phyloP scores from a whole-genome alignment of 2,797 vertebrate species.

The Lagocephalus sceleratus region DNA sequence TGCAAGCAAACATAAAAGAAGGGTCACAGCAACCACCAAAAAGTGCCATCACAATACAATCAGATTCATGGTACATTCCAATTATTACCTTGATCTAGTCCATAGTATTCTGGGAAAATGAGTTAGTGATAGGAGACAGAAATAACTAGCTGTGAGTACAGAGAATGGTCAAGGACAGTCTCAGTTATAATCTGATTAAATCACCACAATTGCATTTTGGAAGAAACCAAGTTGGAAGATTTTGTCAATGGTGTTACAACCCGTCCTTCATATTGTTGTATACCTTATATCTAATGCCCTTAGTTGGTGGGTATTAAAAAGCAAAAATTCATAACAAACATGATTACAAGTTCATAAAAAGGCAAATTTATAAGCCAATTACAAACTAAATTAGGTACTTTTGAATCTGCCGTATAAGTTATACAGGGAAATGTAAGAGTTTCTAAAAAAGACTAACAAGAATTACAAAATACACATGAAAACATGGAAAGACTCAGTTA shows the following conservation, averaged over 20 bases:
- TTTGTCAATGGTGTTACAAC: background rate
- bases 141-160: constrained; percentile 73
- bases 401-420: no score
- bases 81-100: constrained; percentile 99
- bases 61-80: constrained; percentile 44
- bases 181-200: background rate
- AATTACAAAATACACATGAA: background rate
- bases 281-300: no score
- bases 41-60: constrained; percentile 60
- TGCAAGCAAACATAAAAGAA: constrained; percentile 67
- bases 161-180: constrained; percentile 29
- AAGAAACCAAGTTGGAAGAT: constrained; percentile 1
- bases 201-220: background rate
- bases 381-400: no score
- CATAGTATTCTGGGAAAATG: constrained; percentile 93
- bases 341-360: no score
- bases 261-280: no score
- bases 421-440: no score
- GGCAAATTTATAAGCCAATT: no score
- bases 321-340: no score
- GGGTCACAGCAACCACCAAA: constrained; percentile 66
- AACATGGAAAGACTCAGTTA: constrained; percentile 12
- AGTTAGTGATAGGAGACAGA: constrained; percentile 69
- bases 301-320: no score
- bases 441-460: no score